Conservation (phyloP, 2,888 invertebrate species). For the Pammene fasciana region DNA sequence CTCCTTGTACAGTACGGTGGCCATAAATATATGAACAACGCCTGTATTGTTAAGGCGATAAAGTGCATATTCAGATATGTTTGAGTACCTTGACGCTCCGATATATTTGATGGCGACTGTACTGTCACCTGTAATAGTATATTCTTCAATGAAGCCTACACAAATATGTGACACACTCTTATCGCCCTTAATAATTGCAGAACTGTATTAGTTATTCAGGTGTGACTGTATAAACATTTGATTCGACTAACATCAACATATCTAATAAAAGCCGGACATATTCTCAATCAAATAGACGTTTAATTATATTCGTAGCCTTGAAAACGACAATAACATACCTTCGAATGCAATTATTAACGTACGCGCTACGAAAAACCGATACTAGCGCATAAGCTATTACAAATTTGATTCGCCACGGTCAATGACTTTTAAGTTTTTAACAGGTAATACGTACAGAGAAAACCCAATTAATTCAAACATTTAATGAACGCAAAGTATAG, state of each 20-base stretch:
- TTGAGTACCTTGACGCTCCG: too few relatives aligned
- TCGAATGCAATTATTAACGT: constrained; percentile 28
- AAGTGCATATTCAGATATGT: too few relatives aligned
- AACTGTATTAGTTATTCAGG: constrained; percentile 4
- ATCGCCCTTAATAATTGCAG: too few relatives aligned
- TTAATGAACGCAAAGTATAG: constrained; percentile 7
- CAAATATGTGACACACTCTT: too few relatives aligned
- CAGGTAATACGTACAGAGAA: constrained; percentile 5
- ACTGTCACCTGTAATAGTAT: too few relatives aligned
- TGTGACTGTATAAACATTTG: not conserved
- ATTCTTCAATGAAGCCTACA: too few relatives aligned
- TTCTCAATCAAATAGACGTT: not conserved
- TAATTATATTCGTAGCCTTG: constrained; percentile 30
- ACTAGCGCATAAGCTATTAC: constrained; percentile 12
- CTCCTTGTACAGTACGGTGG: too few relatives aligned
- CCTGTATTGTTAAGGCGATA: too few relatives aligned
- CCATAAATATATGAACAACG: too few relatives aligned
- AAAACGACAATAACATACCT: constrained; percentile 18
- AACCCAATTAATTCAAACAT: constrained; percentile 16
- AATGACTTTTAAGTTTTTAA: constrained; percentile 9
- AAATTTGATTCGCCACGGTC: constrained; percentile 21
- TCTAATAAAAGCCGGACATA: not conserved
- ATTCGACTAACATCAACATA: not conserved
- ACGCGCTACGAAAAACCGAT: constrained; percentile 22
- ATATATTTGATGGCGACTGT: too few relatives aligned